phyloP scores from a whole-genome alignment of 2,797 vertebrate genomes.

The Melanotaenia maccullochi region DNA sequence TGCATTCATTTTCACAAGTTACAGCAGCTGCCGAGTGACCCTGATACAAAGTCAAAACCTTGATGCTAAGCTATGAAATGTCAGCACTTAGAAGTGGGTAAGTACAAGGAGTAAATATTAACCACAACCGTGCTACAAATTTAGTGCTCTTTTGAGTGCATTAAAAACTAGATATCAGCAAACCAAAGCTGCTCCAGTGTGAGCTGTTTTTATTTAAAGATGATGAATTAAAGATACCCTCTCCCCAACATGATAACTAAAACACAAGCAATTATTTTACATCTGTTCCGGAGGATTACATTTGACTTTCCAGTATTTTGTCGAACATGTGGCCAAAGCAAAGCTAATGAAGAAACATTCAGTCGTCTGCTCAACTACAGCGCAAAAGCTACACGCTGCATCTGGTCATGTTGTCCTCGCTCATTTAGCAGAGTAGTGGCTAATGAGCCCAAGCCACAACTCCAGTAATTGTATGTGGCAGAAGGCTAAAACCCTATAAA shows the following conservation, averaged over 20 bases:
- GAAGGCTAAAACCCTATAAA: slow-evolving; percentile 65
- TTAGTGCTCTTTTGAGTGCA: background rate
- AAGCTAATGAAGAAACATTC: background rate
- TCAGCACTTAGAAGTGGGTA: slow-evolving; percentile 6
- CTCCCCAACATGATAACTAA: no score
- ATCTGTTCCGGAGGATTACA: background rate
- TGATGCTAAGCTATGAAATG: slow-evolving; percentile 28
- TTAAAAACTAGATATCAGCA: slow-evolving; percentile 4
- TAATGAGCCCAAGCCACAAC: slow-evolving; percentile 55
- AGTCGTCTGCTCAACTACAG: background rate
- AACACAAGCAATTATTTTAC: no score
- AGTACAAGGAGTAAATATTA: slow-evolving; percentile 3
- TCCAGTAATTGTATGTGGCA: slow-evolving; percentile 69
- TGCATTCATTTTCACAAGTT: slow-evolving; percentile 9
- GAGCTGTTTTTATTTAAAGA: slow-evolving; percentile 3
- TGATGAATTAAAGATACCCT: no score
- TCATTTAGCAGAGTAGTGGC: slow-evolving; percentile 49
- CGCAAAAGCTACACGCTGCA: background rate
- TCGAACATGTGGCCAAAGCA: background rate
- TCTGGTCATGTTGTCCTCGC: slow-evolving; percentile 50
- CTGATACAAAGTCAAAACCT: slow-evolving; percentile 15
- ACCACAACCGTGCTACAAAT: background rate
- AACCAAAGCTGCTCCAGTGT: background rate
- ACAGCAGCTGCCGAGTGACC: slow-evolving; percentile 19
- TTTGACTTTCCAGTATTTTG: background rate